These are phyloP conservation scores for Rhopalosiphum padi DNA, from an alignment of 1,140 invertebrate species.

Conservation along the genomic window DNA sequence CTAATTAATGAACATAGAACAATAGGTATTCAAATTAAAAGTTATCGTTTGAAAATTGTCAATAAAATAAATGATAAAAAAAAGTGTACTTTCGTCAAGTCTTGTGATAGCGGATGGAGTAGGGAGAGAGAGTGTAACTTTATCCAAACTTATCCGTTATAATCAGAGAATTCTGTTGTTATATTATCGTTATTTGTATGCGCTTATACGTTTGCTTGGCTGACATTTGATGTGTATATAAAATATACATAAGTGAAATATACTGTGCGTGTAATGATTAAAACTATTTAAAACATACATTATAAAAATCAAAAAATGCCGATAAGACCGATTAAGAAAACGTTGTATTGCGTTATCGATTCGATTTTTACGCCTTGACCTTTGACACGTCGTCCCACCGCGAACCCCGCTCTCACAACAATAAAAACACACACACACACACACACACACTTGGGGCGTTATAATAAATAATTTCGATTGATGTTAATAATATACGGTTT, in stretches of 20 bases:
- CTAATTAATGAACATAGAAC: not conserved
- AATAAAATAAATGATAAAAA: not conserved
- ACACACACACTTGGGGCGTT: not conserved
- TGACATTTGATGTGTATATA: not conserved
- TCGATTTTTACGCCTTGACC: slow-evolving; percentile 13
- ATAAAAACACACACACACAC: not conserved
- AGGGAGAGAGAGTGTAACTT: no score
- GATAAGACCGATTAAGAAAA: slow-evolving; percentile 41
- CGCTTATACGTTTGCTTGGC: not conserved
- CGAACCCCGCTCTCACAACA: not conserved
- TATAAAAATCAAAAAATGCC: slow-evolving; percentile 36
- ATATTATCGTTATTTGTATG: not conserved
- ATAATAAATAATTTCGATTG: slow-evolving; percentile 15
- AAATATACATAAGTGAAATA: not conserved
- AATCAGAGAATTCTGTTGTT: not conserved
- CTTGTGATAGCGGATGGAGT: no score
- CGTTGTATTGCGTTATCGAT: slow-evolving; percentile 23
- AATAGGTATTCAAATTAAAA: no score
- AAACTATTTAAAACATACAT: not conserved
- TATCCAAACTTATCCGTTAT: no score
- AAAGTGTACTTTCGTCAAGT: not conserved
- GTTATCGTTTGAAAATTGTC: not conserved
- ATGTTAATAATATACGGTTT: not conserved
- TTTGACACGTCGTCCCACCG: not conserved
- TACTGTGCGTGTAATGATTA: not conserved